These are phyloP conservation scores for Dermolepida albohirtum DNA, from an alignment of 2,888 invertebrate genomes.

Conservation along the genomic window DNA sequence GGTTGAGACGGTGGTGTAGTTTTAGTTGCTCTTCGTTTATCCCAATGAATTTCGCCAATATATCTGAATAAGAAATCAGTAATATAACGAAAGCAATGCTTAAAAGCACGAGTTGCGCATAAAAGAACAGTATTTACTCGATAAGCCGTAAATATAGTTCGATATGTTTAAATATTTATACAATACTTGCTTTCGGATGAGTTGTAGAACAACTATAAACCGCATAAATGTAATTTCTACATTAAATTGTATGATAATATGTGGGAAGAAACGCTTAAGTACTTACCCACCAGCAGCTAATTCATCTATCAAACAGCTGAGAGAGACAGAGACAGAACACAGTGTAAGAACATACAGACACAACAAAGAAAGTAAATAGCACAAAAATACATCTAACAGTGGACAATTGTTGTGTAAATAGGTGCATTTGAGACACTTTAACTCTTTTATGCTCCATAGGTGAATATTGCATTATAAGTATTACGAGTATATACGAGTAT, in stretches of 20 bases:
- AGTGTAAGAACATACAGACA: conserved; percentile 63
- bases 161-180: no score
- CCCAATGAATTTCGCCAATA: conserved; percentile 77
- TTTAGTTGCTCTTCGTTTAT: conserved; percentile 70
- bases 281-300: conserved; percentile 85
- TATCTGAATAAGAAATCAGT: conserved; percentile 67
- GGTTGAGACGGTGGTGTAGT: conserved; percentile 70
- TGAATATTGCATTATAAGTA: conserved; percentile 3
- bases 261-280: conserved; percentile 43
- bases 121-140: no score
- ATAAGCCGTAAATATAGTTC: no score
- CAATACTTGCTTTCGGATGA: no score
- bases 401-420: conserved; percentile 5
- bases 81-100: background rate
- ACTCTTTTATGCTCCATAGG: conserved; percentile 3
- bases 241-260: conserved; percentile 12
- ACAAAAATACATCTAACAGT: conserved; percentile 25
- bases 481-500: no score
- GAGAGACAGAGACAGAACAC: conserved; percentile 62
- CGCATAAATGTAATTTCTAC: background rate
- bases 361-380: conserved; percentile 46
- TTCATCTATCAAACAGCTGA: conserved; percentile 90
- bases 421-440: conserved; percentile 14
- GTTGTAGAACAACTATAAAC: background rate
- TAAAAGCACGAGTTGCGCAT: no score